Conservation (phyloP, 2,113 vertebrate species). For the Pica pica region DNA sequence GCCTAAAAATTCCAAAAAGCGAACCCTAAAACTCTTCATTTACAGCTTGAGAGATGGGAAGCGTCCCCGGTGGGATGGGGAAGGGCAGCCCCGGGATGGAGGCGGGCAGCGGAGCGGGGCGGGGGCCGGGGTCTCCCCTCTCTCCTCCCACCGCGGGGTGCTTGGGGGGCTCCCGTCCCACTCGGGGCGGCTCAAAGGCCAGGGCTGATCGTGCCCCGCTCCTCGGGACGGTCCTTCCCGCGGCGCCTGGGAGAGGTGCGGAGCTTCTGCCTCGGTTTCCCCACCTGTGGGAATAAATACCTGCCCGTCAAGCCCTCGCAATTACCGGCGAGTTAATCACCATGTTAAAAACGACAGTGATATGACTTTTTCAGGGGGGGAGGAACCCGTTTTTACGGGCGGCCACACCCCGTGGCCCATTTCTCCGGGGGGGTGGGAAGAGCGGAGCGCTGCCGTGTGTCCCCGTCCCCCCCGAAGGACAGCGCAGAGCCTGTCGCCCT, state of each 20-base stretch:
- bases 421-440: background rate
- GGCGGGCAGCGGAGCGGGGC: accelerated
- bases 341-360: background rate
- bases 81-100: accelerated
- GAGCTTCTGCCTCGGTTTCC: background rate
- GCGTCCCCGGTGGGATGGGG: accelerated
- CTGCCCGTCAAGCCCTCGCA: background rate
- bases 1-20: accelerated
- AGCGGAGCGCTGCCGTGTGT: accelerated
- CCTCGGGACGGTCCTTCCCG: background rate
- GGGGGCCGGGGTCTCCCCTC: background rate
- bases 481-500: background rate
- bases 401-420: background rate
- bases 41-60: accelerated
- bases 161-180: accelerated
- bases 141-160: accelerated
- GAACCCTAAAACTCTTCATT: accelerated
- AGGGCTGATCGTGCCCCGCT: background rate
- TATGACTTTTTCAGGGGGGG: background rate
- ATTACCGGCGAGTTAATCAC: background rate
- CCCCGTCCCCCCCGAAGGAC: background rate
- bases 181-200: accelerated
- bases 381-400: background rate
- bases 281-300: conserved; percentile 39
- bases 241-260: background rate